Evolutionary conservation across 2,113 vertebrate species (phyloP), one percentile per base, ranked within the genome.

Genomic region (Nesospiza acunhae): DNA sequence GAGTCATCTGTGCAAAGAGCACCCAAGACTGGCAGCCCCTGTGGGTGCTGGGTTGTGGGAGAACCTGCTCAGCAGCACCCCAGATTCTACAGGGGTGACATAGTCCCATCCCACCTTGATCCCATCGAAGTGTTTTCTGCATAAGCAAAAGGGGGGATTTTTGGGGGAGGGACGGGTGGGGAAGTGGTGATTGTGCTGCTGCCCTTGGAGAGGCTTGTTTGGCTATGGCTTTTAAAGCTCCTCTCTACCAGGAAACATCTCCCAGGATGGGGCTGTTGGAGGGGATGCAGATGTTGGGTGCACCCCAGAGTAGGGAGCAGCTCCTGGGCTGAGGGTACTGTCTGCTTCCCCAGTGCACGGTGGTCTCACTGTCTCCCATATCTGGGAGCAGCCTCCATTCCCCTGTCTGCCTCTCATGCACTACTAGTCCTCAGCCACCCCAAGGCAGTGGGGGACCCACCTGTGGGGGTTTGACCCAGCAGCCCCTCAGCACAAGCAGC

Each of bases 401-500:
- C 18, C 31, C n/a, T 28, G 11, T 30, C 30, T 2, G 1, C 2
- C 1, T 46, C 5, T 20, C 0, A 0, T n/a, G 31, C 30, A 27
- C 46, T 11, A 1, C 35, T 20, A 37, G 3, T 41, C 15, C 24
- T 35, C n/a, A 62, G 42, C 41, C 52, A 15, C 6, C 12, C 70
- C 46, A 20, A 73, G 26, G 26, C 23, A 21, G 16, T 7, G 52
- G 31, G 31, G 22, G 52, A n/a, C 42, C 37, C 24, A 13, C 9
- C 13, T 59, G 26, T 10, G 18, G 24, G 16, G 8, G 8, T 9
- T 37, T 66, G 56, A 52, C 14, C 72, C 55, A 12, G 14, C 49
- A 37, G 39, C 11, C 23, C 53, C 64, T 42, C 18, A 37, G 55
- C 64, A 47, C 0, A 7, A 49, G 27, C 46, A 37, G 11, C 13